A percentile compares a stretch with the other conserved stretches of the same genome.
phyloP scores from a whole-genome alignment of 2,797 vertebrate genomes.

The Poeciliopsis infans region DNA sequence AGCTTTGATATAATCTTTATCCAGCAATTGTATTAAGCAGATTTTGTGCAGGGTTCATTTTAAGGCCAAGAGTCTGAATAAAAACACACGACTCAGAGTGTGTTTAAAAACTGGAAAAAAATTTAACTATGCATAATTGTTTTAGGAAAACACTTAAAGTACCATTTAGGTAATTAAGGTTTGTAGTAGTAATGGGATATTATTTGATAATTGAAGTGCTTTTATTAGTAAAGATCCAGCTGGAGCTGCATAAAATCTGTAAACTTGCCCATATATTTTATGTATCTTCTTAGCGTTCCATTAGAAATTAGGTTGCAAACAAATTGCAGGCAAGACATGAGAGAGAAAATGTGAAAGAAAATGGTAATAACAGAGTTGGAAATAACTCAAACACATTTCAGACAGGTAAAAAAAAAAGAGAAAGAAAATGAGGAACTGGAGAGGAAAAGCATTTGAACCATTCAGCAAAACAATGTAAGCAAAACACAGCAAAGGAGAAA shows the following conservation, averaged over 20 bases:
- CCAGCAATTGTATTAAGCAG: neutral
- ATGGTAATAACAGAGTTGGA: neutral
- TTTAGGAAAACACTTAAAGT: neutral
- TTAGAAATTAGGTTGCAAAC: neutral
- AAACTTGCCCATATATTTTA: neutral
- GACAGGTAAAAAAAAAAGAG: neutral
- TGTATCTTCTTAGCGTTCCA: neutral
- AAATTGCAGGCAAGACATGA: neutral
- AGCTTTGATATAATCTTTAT: neutral
- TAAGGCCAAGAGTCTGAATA: neutral
- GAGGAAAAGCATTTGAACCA: neutral
- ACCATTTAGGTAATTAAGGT: neutral
- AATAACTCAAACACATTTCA: neutral
- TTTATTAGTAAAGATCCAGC: neutral
- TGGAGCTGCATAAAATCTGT: neutral
- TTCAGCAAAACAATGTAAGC: constrained; percentile 1
- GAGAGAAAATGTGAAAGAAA: neutral
- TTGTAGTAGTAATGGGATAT: neutral
- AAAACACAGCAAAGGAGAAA: neutral
- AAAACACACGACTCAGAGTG: neutral
- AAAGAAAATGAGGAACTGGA: neutral
- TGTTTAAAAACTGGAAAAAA: too few relatives aligned
- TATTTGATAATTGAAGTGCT: neutral
- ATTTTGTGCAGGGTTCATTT: neutral
- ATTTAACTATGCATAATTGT: too few relatives aligned